Percentiles rank a stretch among this genome's conserved stretches.
phyloP scores from a whole-genome alignment of 2,113 vertebrate species.

The Vulpes ferrilata region DNA sequence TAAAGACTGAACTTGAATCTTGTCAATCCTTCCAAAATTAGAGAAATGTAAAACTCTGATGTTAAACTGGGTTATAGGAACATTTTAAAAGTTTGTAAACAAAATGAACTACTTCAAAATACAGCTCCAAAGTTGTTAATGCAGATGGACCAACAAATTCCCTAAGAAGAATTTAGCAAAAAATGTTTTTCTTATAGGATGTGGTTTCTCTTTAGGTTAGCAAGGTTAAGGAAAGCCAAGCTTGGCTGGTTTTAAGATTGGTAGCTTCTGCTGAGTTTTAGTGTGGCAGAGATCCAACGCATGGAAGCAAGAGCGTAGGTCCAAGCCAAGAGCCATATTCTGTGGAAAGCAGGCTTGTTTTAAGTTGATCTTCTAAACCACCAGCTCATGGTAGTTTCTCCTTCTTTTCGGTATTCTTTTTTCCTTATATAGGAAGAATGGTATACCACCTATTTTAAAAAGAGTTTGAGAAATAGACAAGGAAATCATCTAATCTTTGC shows the following conservation, averaged over 20 bases:
- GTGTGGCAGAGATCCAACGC: background rate
- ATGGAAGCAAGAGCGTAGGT: rapidly evolving
- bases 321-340: background rate
- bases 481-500: background rate
- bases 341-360: background rate
- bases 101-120: background rate
- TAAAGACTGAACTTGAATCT: background rate
- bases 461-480: background rate
- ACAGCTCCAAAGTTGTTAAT: background rate
- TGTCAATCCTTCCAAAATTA: background rate
- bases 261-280: background rate
- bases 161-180: background rate
- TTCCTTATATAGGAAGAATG: background rate
- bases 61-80: background rate
- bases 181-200: background rate
- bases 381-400: background rate
- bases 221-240: background rate
- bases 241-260: background rate
- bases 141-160: background rate
- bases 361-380: background rate
- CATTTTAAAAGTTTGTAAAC: background rate
- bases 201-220: background rate
- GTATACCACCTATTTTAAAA: background rate
- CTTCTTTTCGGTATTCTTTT: background rate
- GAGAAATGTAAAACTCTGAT: background rate